Percentiles rank a stretch among this genome's conserved stretches.
Evolutionary conservation across 1,140 invertebrate species (phyloP).

Genomic region (Nasonia vitripennis): DNA sequence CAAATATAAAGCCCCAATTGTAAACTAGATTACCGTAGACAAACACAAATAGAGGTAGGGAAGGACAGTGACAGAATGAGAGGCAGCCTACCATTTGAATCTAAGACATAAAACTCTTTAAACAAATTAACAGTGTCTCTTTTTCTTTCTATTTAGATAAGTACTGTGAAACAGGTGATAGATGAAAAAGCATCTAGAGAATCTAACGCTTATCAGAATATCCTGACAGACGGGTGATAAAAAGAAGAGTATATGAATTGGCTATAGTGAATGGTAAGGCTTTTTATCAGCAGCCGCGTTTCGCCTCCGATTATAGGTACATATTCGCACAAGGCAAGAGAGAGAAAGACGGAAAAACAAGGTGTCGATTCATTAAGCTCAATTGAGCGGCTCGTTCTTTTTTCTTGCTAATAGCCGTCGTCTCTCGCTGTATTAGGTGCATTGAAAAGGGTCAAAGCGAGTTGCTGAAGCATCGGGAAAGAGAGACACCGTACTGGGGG

Average conservation of each 20-base stretch:
- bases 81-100: background rate
- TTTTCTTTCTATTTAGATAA: background rate
- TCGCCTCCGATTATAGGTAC: background rate
- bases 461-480: background rate
- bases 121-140: background rate
- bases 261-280: background rate
- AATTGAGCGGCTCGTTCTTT: constrained; percentile 37
- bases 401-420: background rate
- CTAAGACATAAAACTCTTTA: background rate
- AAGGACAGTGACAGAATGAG: constrained; percentile 20
- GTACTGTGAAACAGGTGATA: background rate
- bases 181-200: background rate
- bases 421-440: constrained; percentile 18
- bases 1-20: constrained; percentile 43
- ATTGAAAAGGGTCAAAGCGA: constrained; percentile 28
- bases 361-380: constrained; percentile 44
- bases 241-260: background rate
- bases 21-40: constrained; percentile 40
- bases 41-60: constrained; percentile 14
- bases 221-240: background rate
- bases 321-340: background rate
- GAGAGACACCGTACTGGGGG: background rate
- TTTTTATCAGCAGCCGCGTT: background rate
- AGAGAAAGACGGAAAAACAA: constrained; percentile 9
- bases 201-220: background rate